Percentiles rank a stretch among this genome's conserved stretches.
These are phyloP conservation scores for Holacanthella duospinosa DNA, from an alignment of 2,888 invertebrate genomes.

Conservation along the genomic window DNA sequence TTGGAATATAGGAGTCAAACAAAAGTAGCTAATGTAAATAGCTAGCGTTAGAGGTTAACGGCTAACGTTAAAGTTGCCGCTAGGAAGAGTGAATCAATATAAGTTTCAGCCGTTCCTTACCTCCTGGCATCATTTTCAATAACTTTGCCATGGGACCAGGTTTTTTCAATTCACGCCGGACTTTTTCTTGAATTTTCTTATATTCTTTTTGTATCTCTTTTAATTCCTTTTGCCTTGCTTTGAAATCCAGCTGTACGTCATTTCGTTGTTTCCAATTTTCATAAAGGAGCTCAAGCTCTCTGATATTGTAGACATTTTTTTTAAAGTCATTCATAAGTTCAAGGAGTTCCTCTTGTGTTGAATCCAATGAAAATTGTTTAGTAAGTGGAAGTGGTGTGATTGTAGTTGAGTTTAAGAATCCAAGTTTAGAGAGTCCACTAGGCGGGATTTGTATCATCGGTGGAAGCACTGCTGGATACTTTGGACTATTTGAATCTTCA, in stretches of 20 bases:
- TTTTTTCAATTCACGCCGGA: conserved; percentile 54
- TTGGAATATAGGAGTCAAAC: no score
- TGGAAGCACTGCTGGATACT: background rate
- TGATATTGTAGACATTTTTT: conserved; percentile 73
- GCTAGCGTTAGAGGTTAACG: no score
- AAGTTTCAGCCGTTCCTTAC: no score
- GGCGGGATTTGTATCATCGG: background rate
- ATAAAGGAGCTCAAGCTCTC: conserved; percentile 72
- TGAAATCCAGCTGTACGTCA: conserved; percentile 73
- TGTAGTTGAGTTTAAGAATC: background rate
- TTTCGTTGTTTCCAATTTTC: conserved; percentile 78
- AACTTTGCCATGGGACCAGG: background rate
- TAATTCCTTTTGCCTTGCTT: conserved; percentile 67
- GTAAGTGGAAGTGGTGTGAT: background rate
- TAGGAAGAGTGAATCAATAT: no score
- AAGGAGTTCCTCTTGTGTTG: conserved; percentile 55
- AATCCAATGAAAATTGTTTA: conserved; percentile 16
- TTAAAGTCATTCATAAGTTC: conserved; percentile 83
- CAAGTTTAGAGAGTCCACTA: background rate
- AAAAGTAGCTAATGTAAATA: no score
- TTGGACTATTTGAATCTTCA: background rate
- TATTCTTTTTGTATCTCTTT: conserved; percentile 69
- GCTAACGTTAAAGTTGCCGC: no score
- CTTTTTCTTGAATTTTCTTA: conserved; percentile 65
- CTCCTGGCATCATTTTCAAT: conserved; percentile 7